These are phyloP conservation scores for Amphiura filiformis DNA, from an alignment of 35 echinoderm and acorn worm species.

Conservation along the genomic window DNA sequence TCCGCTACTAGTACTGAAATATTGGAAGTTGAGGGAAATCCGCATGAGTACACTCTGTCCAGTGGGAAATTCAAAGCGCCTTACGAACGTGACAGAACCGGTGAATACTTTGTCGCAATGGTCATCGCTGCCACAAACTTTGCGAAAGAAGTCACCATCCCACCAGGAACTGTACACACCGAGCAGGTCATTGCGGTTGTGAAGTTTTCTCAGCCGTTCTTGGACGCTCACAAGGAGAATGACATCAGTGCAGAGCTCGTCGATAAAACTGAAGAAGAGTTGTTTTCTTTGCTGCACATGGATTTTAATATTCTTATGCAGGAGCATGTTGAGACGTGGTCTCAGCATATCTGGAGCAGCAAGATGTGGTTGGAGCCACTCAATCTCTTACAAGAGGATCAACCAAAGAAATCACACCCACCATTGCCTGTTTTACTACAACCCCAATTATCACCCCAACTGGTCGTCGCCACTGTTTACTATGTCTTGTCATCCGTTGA, in stretches of 20 bases:
- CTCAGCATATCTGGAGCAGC: slow-evolving; percentile 88
- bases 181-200: slow-evolving; percentile 55
- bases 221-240: slow-evolving; percentile 51
- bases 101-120: slow-evolving; percentile 60
- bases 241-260: slow-evolving; percentile 58
- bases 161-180: slow-evolving; percentile 52
- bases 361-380: slow-evolving; percentile 64
- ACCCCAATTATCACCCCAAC: slow-evolving; percentile 50
- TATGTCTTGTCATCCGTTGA: slow-evolving; percentile 78
- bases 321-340: slow-evolving; percentile 72
- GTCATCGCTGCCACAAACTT: slow-evolving; percentile 67
- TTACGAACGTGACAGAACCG: slow-evolving; percentile 40
- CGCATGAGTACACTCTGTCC: slow-evolving; percentile 59
- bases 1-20: slow-evolving; percentile 70
- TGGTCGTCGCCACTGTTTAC: slow-evolving; percentile 66
- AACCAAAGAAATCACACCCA: slow-evolving; percentile 21
- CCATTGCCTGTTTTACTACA: background rate
- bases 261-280: slow-evolving; percentile 67
- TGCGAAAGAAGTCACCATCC: slow-evolving; percentile 56
- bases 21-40: slow-evolving; percentile 61
- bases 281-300: slow-evolving; percentile 62
- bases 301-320: slow-evolving; percentile 47
- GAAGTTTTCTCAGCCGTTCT: slow-evolving; percentile 73
- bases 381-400: background rate
- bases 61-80: slow-evolving; percentile 62